Base-by-base conservation (phyloP, 2,797 vertebrate species). In the Buphagus erythrorhynchus region DNA sequence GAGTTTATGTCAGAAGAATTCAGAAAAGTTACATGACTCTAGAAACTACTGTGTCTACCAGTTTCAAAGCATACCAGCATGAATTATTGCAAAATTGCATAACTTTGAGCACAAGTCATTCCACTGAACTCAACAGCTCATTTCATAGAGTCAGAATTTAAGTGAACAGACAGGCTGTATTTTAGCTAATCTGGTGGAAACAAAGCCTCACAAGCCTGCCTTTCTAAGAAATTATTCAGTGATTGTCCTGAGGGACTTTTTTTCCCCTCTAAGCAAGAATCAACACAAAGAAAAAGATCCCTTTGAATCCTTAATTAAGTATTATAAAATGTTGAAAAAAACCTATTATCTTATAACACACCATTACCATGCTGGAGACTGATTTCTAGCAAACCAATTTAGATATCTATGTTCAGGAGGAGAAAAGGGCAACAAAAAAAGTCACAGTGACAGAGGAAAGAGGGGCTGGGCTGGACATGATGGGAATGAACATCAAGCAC, bases 231-330 rank as follows among this genome's bases (percentile, higher is more conserved):
- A 96, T 93, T 78, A 97, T 97, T 97, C 68, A 97, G 62, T 40
- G 84, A 54, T 18, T 90, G 48, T 97, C 91, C 75, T 85, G 67
- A 84, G 85, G 68, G 77, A 81, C 31, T 40, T 62, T 59, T 65
- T 43, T 59, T 8, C 79, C 42, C 72, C 43, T 92, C 46, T 91
- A 97, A 95, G 76, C 84, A 97, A 69, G 88, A 96, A 96, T 74
- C 49, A 97, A 89, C 62, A 93, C 15, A 92, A 94, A 93, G 54
- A 93, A 77, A 88, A 69, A 84, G 10, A 93, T 78, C 45, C 63
- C 85, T 95, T 82, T 61, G 35, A 96, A 94, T 94, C 31, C 43
- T 89, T 96, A 96, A 96, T 96, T 97, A 96, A 97, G 95, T 77
- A 97, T 43, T 76, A 72, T 45, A 79, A 96, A 76, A 93, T 72